A percentile compares a stretch with the other conserved stretches of the same genome.
These are phyloP conservation scores for Asarcornis scutulata DNA, from an alignment of 2,113 vertebrate genomes.

Conservation along the genomic window DNA sequence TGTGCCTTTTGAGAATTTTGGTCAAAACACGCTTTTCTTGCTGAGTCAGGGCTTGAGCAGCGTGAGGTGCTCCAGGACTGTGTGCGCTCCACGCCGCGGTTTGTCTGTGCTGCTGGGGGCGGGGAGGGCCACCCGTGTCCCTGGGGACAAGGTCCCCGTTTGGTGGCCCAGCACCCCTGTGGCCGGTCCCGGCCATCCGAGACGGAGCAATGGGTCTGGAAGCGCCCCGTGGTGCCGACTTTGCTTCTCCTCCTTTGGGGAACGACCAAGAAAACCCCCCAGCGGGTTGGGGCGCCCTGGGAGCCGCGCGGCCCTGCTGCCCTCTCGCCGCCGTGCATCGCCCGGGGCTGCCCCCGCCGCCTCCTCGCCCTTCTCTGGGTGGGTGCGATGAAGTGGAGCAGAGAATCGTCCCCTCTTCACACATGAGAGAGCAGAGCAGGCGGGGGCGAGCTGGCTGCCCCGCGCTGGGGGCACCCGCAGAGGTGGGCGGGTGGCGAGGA, in stretches of 20 bases:
- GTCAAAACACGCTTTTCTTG: background rate
- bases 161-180: background rate
- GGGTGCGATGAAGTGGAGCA: slow-evolving; percentile 54
- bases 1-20: background rate
- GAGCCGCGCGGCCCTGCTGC: background rate
- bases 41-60: background rate
- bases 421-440: slow-evolving; percentile 34
- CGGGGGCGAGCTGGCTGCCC: background rate
- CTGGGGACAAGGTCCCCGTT: background rate
- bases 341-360: background rate
- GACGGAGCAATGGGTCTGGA: background rate
- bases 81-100: fast-evolving
- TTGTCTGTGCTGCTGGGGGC: background rate
- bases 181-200: background rate
- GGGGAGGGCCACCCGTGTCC: background rate
- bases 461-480: background rate
- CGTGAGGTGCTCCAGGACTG: background rate
- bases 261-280: background rate
- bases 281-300: background rate
- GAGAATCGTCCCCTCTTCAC: slow-evolving; percentile 59
- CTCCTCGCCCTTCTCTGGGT: background rate
- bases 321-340: background rate
- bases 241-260: background rate
- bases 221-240: background rate
- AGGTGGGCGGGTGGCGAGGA: background rate